These are phyloP conservation scores for Siniperca undulata DNA, from an alignment of 2,797 vertebrate genomes.

Conservation along the genomic window DNA sequence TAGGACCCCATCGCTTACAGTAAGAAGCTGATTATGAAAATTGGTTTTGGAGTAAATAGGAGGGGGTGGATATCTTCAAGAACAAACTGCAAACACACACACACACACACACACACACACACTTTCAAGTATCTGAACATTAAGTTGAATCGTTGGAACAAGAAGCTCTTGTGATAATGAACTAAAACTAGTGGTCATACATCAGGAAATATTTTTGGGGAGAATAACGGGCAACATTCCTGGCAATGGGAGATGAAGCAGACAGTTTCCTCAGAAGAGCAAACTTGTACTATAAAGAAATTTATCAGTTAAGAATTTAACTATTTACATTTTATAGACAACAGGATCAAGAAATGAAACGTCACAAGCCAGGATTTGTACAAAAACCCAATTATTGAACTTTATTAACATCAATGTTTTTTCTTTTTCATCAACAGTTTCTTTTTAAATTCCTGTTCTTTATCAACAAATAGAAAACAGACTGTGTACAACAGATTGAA, in stretches of 20 bases:
- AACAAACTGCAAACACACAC: not conserved
- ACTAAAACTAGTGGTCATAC: not conserved
- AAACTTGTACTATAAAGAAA: not conserved
- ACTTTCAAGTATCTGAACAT: not conserved
- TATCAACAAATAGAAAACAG: slow-evolving; percentile 99
- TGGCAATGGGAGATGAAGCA: slow-evolving; percentile 22
- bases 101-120: not conserved
- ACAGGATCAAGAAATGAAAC: slow-evolving; percentile 56
- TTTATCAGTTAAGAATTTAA: not conserved
- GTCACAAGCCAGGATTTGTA: slow-evolving; percentile 84
- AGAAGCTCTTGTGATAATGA: not conserved
- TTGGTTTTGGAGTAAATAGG: not conserved
- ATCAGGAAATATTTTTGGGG: slow-evolving; percentile 4
- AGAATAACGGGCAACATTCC: not conserved
- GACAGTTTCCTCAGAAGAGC: not conserved
- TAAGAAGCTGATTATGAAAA: not conserved
- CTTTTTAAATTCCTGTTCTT: slow-evolving; percentile 90
- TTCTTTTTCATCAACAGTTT: slow-evolving; percentile 81
- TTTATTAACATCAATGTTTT: slow-evolving; percentile 98
- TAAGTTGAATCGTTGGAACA: not conserved
- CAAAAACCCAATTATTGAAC: slow-evolving; percentile 99
- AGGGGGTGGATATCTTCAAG: not conserved
- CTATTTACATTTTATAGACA: not conserved
- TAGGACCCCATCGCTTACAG: not conserved
- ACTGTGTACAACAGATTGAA: slow-evolving; percentile 98